These are phyloP conservation scores for Pristis pectinata DNA, from an alignment of 2,797 vertebrate species.

Conservation along the genomic window DNA sequence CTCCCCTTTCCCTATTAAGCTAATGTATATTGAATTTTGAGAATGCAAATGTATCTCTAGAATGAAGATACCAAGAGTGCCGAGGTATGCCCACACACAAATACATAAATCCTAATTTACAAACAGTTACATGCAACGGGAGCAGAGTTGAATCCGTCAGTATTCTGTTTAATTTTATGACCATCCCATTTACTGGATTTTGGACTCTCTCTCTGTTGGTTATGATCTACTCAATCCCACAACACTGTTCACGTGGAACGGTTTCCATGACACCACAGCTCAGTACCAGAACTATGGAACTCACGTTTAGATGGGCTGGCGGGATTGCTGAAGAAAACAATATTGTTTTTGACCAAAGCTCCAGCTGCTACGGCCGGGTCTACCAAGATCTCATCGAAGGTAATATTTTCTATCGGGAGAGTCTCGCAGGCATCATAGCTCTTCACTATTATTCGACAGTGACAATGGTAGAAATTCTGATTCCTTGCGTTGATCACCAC, in stretches of 20 bases:
- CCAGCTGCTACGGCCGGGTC: conserved; percentile 36
- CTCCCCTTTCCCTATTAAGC: too few relatives aligned
- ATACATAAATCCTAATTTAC: too few relatives aligned
- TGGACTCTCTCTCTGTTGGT: not conserved
- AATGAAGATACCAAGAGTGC: too few relatives aligned
- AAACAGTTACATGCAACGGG: too few relatives aligned
- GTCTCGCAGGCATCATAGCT: conserved; percentile 29
- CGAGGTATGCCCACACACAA: too few relatives aligned
- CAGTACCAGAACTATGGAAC: not conserved
- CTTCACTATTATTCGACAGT: conserved; percentile 29
- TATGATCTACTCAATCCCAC: not conserved
- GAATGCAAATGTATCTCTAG: too few relatives aligned
- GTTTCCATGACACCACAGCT: not conserved
- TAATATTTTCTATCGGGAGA: not conserved
- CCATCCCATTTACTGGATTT: not conserved
- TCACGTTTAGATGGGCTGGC: conserved; percentile 25
- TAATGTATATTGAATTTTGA: too few relatives aligned
- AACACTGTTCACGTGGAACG: too few relatives aligned
- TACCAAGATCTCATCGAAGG: conserved; percentile 34
- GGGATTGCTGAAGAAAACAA: conserved; percentile 39
- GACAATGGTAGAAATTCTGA: conserved; percentile 39
- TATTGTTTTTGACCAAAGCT: conserved; percentile 24
- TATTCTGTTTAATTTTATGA: not conserved
- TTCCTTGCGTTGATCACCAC: conserved; percentile 39
- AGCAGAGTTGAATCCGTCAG: too few relatives aligned